A percentile compares a stretch with the other conserved stretches of the same genome.
Evolutionary conservation across 2,888 invertebrate species (phyloP).

Genomic region (Ichneumoninae sp.): DNA sequence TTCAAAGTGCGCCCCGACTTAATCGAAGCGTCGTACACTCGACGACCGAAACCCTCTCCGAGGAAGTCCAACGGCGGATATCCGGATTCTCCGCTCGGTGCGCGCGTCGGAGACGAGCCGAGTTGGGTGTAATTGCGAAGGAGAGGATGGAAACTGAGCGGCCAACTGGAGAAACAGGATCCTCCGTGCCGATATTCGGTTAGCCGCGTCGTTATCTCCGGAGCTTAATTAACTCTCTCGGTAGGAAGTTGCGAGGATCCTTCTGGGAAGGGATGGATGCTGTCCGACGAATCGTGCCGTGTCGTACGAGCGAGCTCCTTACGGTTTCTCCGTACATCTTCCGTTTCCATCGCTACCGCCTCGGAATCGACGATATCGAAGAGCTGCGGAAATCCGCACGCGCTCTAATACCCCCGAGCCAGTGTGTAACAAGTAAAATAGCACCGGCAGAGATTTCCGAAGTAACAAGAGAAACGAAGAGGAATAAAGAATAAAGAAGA

Average conservation of each 20-base stretch:
- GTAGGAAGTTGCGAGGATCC: conserved; percentile 42
- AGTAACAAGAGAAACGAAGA: conserved; percentile 26
- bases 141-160: conserved; percentile 40
- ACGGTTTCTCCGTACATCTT: conserved; percentile 63
- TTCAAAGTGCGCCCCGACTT: conserved; percentile 32
- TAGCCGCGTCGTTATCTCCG: conserved; percentile 33
- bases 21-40: conserved; percentile 63
- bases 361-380: conserved; percentile 2
- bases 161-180: conserved; percentile 5
- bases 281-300: conserved; percentile 30
- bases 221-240: conserved; percentile 60
- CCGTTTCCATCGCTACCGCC: conserved; percentile 1
- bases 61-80: conserved; percentile 31
- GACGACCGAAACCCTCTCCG: conserved; percentile 60
- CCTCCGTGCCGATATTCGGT: conserved; percentile 27
- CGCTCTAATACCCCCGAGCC: not conserved
- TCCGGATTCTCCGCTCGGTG: conserved; percentile 50
- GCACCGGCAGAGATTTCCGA: conserved; percentile 6
- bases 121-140: conserved; percentile 58
- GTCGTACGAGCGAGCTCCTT: conserved; percentile 74
- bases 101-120: not conserved
- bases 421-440: not conserved
- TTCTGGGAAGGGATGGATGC: conserved; percentile 38
- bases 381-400: conserved; percentile 7
- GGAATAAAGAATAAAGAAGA: conserved; percentile 41